Conservation (phyloP, 2,797 vertebrate species). For the Semaprochilodus insignis region DNA sequence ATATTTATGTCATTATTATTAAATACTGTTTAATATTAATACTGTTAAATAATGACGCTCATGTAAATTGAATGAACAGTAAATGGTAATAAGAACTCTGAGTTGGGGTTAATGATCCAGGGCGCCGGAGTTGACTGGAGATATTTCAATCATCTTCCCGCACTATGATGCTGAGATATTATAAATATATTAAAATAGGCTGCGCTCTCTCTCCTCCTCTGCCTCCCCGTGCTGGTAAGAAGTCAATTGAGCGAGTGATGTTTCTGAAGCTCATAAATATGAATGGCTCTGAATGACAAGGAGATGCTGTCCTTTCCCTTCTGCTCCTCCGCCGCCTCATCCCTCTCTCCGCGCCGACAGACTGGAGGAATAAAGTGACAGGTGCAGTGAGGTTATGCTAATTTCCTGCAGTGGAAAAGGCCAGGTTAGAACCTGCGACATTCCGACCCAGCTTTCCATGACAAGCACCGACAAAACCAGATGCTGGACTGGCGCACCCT, state of each 20-base stretch:
- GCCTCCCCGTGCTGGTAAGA: neutral
- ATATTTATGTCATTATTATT: too few species aligned
- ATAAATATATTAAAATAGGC: too few species aligned
- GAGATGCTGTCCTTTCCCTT: constrained; percentile 28
- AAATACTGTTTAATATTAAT: too few species aligned
- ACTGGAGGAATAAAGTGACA: constrained; percentile 3
- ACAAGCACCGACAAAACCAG: neutral
- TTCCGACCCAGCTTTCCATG: neutral
- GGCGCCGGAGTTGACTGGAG: neutral
- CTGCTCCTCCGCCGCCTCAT: neutral
- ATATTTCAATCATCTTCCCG: too few species aligned
- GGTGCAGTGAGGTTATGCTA: neutral
- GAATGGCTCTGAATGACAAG: constrained; percentile 54
- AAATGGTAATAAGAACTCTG: too few species aligned
- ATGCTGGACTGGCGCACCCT: neutral
- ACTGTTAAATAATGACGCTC: too few species aligned
- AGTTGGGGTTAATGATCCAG: neutral
- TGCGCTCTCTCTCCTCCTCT: neutral
- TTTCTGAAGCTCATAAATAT: constrained; percentile 54
- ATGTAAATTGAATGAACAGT: too few species aligned
- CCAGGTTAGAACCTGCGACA: neutral
- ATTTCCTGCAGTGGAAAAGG: neutral
- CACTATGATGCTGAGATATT: too few species aligned
- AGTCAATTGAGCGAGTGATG: constrained; percentile 41
- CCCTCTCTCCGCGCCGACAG: neutral